Conservation (phyloP, 2,797 vertebrate species). For the Tiaroga cobitis region DNA sequence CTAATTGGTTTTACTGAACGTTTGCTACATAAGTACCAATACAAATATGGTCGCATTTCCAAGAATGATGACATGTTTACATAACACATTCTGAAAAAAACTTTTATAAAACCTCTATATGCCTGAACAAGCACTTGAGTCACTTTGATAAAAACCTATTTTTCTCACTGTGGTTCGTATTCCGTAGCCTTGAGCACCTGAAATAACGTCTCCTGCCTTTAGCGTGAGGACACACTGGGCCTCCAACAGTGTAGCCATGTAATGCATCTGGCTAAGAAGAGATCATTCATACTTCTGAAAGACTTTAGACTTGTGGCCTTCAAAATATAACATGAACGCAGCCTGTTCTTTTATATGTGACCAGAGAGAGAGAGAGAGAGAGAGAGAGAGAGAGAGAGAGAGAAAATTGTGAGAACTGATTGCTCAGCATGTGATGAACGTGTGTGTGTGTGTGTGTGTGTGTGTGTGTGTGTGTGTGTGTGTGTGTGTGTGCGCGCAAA, state of each 20-base stretch:
- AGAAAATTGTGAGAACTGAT: neutral
- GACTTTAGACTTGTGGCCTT: conserved; percentile 32
- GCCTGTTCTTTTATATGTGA: conserved; percentile 3
- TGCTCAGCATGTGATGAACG: conserved; percentile 30
- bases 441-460: conserved; percentile 31
- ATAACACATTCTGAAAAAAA: neutral
- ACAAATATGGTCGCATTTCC: neutral
- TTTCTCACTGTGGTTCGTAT: neutral
- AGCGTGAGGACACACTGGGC: neutral
- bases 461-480: conserved; percentile 46
- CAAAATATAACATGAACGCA: conserved; percentile 8
- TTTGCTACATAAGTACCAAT: neutral
- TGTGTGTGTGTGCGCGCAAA: conserved; percentile 31
- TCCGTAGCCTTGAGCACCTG: conserved; percentile 34
- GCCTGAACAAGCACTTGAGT: conserved; percentile 33
- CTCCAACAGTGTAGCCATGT: conserved; percentile 44
- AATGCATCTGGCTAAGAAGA: conserved; percentile 42
- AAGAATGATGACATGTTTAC: neutral
- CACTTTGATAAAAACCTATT: conserved; percentile 17
- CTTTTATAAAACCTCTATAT: conserved; percentile 21
- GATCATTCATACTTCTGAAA: conserved; percentile 38
- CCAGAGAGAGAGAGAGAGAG: no score
- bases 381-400: no score
- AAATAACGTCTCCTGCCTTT: conserved; percentile 37
- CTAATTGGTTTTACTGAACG: neutral